A percentile compares a stretch with the other conserved stretches of the same genome.
Evolutionary conservation across 2,113 vertebrate species (phyloP).

Genomic region (Rhabdomys dilectus): DNA sequence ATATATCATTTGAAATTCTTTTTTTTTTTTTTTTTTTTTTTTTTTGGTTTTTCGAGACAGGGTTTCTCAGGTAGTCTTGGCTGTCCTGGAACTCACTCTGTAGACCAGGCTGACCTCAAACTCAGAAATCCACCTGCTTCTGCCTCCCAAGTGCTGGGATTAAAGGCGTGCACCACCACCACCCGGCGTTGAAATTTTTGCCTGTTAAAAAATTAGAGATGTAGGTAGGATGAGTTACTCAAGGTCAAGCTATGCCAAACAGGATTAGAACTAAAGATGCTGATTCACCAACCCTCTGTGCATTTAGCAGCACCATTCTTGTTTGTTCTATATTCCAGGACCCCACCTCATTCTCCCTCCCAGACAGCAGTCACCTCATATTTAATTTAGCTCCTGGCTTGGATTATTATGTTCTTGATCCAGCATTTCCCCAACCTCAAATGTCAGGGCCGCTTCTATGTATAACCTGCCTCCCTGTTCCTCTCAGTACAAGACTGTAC

Average conservation of each 20-base stretch:
- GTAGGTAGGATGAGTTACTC: not conserved
- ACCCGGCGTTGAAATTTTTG: conserved; percentile 34
- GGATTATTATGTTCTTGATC: not conserved
- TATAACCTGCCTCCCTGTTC: not conserved
- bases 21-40: too few species aligned
- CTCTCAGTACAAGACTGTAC: not conserved
- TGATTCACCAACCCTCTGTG: not conserved
- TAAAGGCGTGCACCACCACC: too few species aligned
- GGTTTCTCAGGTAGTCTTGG: too few species aligned
- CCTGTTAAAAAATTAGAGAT: not conserved
- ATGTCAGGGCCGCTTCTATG: not conserved
- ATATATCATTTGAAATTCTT: conserved; percentile 1
- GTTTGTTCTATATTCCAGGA: not conserved
- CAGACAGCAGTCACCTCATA: not conserved
- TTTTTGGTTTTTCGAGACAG: too few species aligned
- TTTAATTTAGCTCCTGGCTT: not conserved
- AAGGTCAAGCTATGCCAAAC: not conserved
- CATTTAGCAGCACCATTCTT: not conserved
- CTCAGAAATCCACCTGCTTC: too few species aligned
- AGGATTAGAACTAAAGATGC: not conserved
- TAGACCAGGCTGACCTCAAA: too few species aligned
- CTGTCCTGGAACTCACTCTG: too few species aligned
- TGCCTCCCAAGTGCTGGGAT: too few species aligned
- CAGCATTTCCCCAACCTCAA: not conserved
- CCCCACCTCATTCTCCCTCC: too few species aligned